phyloP scores from a whole-genome alignment of 2,113 vertebrate species.

The Mormyrus iriodes region DNA sequence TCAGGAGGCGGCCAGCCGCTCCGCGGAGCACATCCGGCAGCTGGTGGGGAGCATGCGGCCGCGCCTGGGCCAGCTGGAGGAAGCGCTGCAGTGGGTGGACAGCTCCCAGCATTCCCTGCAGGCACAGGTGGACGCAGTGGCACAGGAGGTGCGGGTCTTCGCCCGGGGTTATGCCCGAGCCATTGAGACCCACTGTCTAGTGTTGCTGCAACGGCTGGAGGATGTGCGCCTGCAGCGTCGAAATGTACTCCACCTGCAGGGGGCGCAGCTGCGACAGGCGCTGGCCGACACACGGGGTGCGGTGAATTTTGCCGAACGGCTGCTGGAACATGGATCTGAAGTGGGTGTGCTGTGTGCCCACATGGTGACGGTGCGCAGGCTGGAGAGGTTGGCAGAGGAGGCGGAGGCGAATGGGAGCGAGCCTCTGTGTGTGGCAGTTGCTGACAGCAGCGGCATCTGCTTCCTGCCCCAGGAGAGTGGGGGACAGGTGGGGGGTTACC shows the following conservation, averaged over 20 bases:
- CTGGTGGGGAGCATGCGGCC: constrained; percentile 65
- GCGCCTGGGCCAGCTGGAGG: constrained; percentile 59
- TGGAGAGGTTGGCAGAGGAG: constrained; percentile 60
- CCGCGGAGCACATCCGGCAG: constrained; percentile 66
- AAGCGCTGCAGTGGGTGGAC: constrained; percentile 58
- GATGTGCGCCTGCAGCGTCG: constrained; percentile 67
- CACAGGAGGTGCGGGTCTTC: constrained; percentile 64
- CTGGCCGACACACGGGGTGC: constrained; percentile 68
- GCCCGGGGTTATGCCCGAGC: constrained; percentile 66
- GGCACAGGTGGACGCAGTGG: constrained; percentile 48
- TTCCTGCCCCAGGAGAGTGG: constrained; percentile 69
- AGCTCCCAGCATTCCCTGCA: constrained; percentile 49
- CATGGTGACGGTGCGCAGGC: constrained; percentile 64
- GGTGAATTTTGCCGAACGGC: constrained; percentile 71
- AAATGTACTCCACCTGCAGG: constrained; percentile 75
- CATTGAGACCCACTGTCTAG: constrained; percentile 69
- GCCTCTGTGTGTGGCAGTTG: constrained; percentile 38
- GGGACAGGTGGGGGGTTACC: constrained; percentile 68
- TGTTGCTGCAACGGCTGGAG: constrained; percentile 71
- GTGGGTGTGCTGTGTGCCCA: constrained; percentile 78
- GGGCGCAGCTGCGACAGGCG: constrained; percentile 76
- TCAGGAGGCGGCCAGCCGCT: constrained; percentile 55
- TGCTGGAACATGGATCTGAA: constrained; percentile 72
- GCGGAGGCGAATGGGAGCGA: constrained; percentile 42
- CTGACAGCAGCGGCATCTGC: constrained; percentile 57